These are phyloP conservation scores for Phalacrocorax carbo DNA, from an alignment of 2,113 vertebrate genomes.

Conservation along the genomic window DNA sequence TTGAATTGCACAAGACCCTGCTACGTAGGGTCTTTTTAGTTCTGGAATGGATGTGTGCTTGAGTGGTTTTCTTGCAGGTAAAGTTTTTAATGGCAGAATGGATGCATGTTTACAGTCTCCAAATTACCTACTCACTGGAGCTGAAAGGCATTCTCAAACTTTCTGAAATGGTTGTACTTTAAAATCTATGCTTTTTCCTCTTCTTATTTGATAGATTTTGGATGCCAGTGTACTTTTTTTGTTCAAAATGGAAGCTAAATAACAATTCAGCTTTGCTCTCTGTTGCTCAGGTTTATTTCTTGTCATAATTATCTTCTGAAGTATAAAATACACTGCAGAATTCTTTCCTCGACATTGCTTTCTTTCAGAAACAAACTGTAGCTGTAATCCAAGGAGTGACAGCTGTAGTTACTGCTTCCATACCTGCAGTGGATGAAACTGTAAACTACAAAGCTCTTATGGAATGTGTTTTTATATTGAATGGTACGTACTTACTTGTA, in stretches of 20 bases:
- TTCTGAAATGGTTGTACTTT: neutral
- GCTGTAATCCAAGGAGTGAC: slow-evolving; percentile 81
- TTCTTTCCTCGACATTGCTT: neutral
- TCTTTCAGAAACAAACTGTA: slow-evolving; percentile 76
- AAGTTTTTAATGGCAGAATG: neutral
- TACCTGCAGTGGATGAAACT: slow-evolving; percentile 80
- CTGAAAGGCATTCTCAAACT: neutral
- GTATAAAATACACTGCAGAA: neutral
- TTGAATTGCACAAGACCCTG: neutral
- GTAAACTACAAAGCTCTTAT: slow-evolving; percentile 78
- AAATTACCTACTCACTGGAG: neutral
- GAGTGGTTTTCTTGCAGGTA: neutral
- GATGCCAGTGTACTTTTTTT: neutral
- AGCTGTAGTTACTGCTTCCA: slow-evolving; percentile 78
- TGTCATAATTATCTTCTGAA: neutral
- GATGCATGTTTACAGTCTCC: neutral
- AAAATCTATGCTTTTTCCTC: neutral
- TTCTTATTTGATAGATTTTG: neutral
- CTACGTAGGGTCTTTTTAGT: neutral
- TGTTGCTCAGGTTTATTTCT: neutral
- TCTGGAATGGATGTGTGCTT: neutral
- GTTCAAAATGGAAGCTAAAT: neutral
- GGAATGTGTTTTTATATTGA: slow-evolving; percentile 79
- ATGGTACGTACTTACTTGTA: slow-evolving; percentile 69
- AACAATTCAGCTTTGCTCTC: neutral